Conservation (phyloP, 2,888 invertebrate species). For the Eupithecia insigniata region DNA sequence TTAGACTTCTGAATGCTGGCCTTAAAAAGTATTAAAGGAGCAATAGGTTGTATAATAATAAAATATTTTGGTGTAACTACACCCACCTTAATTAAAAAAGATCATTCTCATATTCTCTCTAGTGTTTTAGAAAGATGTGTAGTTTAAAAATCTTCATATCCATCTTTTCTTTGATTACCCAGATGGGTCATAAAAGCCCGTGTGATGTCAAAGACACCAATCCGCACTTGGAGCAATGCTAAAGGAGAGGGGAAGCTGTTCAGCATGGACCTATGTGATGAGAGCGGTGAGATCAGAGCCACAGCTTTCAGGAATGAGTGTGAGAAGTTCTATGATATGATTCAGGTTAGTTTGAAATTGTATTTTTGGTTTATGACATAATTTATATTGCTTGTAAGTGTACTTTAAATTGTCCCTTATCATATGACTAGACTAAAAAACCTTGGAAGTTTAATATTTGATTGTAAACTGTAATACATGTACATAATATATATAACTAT, state of each 20-base stretch:
- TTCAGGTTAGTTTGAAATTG: slow-evolving; percentile 87
- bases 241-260: slow-evolving; percentile 97
- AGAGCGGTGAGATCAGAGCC: slow-evolving; percentile 95
- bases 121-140: neutral
- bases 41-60: too few relatives aligned
- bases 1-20: neutral
- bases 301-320: slow-evolving; percentile 95
- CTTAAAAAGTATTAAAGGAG: neutral
- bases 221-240: slow-evolving; percentile 96
- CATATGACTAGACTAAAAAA: too few relatives aligned
- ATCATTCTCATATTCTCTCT: neutral
- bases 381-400: too few relatives aligned
- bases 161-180: slow-evolving; percentile 7
- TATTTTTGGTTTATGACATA: too few relatives aligned
- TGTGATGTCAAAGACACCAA: slow-evolving; percentile 91
- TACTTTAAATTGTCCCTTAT: too few relatives aligned
- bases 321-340: slow-evolving; percentile 94
- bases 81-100: neutral
- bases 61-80: neutral
- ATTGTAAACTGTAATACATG: too few relatives aligned
- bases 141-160: neutral
- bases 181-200: slow-evolving; percentile 97
- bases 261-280: slow-evolving; percentile 96
- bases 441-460: too few relatives aligned
- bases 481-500: too few relatives aligned